Conservation (phyloP, 1,140 invertebrate species). For the Saccostrea echinata region DNA sequence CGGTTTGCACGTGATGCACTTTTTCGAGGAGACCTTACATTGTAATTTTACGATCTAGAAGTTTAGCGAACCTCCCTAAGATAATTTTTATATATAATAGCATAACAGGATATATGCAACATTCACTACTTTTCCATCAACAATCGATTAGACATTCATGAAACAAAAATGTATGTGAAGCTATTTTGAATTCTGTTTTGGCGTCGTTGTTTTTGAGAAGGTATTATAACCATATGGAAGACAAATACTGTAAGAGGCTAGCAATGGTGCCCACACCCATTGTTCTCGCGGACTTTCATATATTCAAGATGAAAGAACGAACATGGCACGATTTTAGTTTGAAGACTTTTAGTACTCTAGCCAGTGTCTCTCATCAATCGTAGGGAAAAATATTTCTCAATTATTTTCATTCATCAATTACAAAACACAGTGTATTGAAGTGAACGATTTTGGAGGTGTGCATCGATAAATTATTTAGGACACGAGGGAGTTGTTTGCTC, state of each 20-base stretch:
- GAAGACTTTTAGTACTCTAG: not conserved
- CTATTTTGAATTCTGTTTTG: no score
- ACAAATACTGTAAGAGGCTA: no score
- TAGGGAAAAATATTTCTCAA: not conserved
- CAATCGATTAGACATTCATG: no score
- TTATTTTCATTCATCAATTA: slow-evolving; percentile 1
- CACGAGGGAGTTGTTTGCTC: not conserved
- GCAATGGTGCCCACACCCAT: no score
- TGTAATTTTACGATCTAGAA: not conserved
- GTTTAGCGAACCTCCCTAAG: not conserved
- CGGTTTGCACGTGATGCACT: not conserved
- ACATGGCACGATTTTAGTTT: not conserved
- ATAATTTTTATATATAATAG: not conserved
- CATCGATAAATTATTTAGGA: slow-evolving; percentile 3
- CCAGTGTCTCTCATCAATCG: not conserved
- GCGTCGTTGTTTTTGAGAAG: no score
- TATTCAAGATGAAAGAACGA: not conserved
- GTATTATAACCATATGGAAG: no score
- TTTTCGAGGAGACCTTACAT: not conserved
- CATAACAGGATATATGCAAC: not conserved
- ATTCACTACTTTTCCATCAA: not conserved
- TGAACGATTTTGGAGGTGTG: not conserved
- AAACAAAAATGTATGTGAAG: no score
- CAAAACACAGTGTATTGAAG: not conserved
- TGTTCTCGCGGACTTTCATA: no score